Evolutionary conservation across 2,797 vertebrate species (phyloP), one percentile per base, ranked within the genome.

Genomic region (Salmo trutta): DNA sequence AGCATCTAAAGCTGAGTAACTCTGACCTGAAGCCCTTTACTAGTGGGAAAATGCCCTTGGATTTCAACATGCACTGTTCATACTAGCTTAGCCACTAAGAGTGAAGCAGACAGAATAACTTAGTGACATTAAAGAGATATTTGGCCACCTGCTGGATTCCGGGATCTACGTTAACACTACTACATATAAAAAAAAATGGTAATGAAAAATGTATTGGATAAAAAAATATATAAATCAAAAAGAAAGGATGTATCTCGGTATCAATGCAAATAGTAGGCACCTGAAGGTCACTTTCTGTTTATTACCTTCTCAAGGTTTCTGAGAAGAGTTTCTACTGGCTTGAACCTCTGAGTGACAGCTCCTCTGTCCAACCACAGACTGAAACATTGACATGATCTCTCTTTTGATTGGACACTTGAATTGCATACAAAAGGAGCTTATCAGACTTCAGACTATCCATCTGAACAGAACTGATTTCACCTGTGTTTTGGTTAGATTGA

Each of bases 101-200:
- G 5, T 31, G 52, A 29, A n/a, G 52, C 71, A 54, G 24, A 15
- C 24, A 29, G 52, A 52, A 56, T 17, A 31, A 31, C 65, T 29
- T 15, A 17, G 29, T 31, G 27, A 31, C 4, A 29, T 16, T 67
- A 14, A 67, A 67, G 27, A 73, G 76, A 82, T 76, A 82, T 90
- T 91, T 93, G 91, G 92, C 92, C 83, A 80, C 84, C 80, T 36
- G 76, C 75, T 78, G 74, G 54, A 86, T 84, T 83, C 81, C 47
- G 56, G 62, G 75, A 87, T 82, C 36, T 73, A 68, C 19, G 79
- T 85, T 84, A 69, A 72, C 71, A 78, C 71, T 41, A 66, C 68
- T 47, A 47, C 41, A 47, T n/a, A n/a, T n/a, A n/a, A n/a, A n/a
- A 54, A 81, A 84, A 87, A 85, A 87, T 79, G 8, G 10, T 82